A percentile compares a stretch with the other conserved stretches of the same genome.
Conservation (phyloP, 2,888 invertebrate genomes). For the Melolontha melolontha region DNA sequence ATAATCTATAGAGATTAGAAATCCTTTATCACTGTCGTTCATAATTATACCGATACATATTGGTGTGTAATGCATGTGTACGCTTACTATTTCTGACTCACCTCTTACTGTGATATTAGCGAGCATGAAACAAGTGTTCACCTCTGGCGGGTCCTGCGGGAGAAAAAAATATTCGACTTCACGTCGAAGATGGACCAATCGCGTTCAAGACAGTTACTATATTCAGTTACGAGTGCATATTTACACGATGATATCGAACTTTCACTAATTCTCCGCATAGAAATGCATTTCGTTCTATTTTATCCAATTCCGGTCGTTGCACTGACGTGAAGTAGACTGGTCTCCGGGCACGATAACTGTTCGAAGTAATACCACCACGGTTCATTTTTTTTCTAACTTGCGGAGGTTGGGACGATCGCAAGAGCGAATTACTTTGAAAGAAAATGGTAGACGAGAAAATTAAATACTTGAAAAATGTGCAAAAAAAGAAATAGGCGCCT, state of each 20-base stretch:
- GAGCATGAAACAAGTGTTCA: conserved; percentile 37
- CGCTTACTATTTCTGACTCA: conserved; percentile 13
- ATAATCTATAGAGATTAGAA: no score
- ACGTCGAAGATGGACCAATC: neutral
- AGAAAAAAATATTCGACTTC: conserved; percentile 7
- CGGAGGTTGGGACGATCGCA: no score
- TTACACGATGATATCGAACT: conserved; percentile 31
- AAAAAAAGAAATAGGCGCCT: no score
- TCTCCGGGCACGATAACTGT: conserved; percentile 38
- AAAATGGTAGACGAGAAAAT: no score
- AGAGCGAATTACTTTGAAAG: no score
- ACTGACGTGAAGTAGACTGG: conserved; percentile 44
- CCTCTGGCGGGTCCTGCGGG: neutral
- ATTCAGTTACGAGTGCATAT: conserved; percentile 37
- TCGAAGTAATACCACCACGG: conserved; percentile 40
- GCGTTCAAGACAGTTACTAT: conserved; percentile 1
- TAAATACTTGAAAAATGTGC: no score
- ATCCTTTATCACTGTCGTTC: no score
- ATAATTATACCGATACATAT: no score
- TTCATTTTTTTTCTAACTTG: conserved; percentile 15
- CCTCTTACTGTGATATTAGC: conserved; percentile 45
- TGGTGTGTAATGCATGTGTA: no score
- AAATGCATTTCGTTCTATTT: conserved; percentile 39
- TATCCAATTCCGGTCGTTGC: conserved; percentile 46
- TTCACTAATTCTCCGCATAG: conserved; percentile 38